A percentile compares a stretch with the other conserved stretches of the same genome.
These are phyloP conservation scores for Chromobotia macracanthus DNA, from an alignment of 2,797 vertebrate genomes.

Conservation along the genomic window DNA sequence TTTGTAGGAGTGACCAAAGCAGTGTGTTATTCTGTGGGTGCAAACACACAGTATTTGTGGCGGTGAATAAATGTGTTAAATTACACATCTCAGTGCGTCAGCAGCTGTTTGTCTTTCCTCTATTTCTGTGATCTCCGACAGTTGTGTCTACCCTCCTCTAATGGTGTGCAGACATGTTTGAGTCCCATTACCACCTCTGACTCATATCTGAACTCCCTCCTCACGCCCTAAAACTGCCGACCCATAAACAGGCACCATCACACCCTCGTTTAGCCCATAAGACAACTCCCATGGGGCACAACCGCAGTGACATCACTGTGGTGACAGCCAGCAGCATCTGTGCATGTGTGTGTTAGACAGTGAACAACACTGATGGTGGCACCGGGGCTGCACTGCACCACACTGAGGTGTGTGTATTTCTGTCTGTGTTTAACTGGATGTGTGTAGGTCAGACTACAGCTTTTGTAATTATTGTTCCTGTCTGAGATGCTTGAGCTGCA, in stretches of 20 bases:
- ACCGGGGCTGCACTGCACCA: neutral
- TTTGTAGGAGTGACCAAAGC: slow-evolving; percentile 22
- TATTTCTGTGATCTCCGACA: slow-evolving; percentile 29
- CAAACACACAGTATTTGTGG: slow-evolving; percentile 36
- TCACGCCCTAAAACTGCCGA: slow-evolving; percentile 59
- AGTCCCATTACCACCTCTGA: slow-evolving; percentile 67
- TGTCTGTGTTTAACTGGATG: slow-evolving; percentile 5
- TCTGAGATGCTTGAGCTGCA: slow-evolving; percentile 69
- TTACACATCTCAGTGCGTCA: slow-evolving; percentile 13
- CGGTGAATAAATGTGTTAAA: slow-evolving; percentile 16
- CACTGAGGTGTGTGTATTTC: neutral
- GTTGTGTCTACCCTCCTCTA: slow-evolving; percentile 25
- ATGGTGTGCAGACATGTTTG: slow-evolving; percentile 63
- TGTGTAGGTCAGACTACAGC: slow-evolving; percentile 24
- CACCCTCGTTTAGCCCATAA: slow-evolving; percentile 43
- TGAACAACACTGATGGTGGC: slow-evolving; percentile 21
- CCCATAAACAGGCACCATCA: slow-evolving; percentile 65
- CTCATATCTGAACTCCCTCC: slow-evolving; percentile 61
- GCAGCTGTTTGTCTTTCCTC: slow-evolving; percentile 4
- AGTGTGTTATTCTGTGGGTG: slow-evolving; percentile 36
- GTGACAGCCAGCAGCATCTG: slow-evolving; percentile 56
- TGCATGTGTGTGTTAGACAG: slow-evolving; percentile 49
- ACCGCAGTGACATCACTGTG: slow-evolving; percentile 70
- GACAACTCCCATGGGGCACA: slow-evolving; percentile 49
- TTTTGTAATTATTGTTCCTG: slow-evolving; percentile 71